These are phyloP conservation scores for Daboia siamensis DNA, from an alignment of 2,113 vertebrate species.

Conservation along the genomic window DNA sequence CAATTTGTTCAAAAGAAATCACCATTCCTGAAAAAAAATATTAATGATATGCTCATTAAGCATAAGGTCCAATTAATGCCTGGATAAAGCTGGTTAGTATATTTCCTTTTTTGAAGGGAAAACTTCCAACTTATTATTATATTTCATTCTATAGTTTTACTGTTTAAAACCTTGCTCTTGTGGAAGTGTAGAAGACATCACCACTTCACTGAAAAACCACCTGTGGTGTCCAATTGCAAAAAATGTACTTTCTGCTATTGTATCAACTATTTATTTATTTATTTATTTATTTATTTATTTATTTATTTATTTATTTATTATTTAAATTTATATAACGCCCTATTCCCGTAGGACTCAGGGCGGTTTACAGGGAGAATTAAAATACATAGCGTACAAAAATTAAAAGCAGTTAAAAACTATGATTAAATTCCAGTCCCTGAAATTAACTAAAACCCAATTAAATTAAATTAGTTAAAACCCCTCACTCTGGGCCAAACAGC, in stretches of 20 bases:
- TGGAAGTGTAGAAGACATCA: background rate
- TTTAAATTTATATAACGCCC: no score
- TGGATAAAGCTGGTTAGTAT: background rate
- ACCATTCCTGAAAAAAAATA: background rate
- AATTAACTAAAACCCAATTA: no score
- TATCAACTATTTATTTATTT: background rate
- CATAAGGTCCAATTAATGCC: background rate
- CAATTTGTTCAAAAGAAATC: background rate
- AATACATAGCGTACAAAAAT: no score
- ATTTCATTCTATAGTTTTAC: background rate
- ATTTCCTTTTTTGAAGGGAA: background rate
- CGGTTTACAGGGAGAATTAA: no score
- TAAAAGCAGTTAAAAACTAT: no score
- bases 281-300: no score
- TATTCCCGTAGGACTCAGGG: no score
- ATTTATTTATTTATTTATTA: no score
- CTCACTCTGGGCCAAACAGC: no score
- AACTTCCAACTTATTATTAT: background rate
- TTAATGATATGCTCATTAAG: conserved; percentile 1
- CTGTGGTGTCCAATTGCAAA: background rate
- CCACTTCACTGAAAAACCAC: background rate
- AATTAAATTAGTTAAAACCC: no score
- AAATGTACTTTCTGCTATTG: background rate
- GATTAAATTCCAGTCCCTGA: no score
- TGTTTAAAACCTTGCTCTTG: background rate